Conservation (phyloP, 2,888 invertebrate genomes). For the Quadroppia sp. region DNA sequence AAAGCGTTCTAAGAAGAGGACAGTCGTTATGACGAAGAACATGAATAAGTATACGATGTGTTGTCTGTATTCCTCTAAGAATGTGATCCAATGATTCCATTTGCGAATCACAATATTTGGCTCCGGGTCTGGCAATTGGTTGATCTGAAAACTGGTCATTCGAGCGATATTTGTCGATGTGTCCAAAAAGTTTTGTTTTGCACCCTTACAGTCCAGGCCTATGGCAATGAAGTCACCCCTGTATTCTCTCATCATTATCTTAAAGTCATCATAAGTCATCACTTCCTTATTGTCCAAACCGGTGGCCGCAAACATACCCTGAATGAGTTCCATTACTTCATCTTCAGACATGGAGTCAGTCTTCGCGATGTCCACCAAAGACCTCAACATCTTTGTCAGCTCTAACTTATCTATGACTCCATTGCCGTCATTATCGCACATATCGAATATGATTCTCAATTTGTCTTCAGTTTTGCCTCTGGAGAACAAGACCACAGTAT, state of each 20-base stretch:
- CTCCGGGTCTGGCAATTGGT: conserved; percentile 65
- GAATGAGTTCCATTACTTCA: conserved; percentile 78
- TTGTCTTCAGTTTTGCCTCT: conserved; percentile 81
- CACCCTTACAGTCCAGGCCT: conserved; percentile 87
- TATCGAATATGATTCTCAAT: conserved; percentile 87
- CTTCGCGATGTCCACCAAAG: conserved; percentile 84
- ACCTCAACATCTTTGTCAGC: conserved; percentile 85
- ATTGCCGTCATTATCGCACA: conserved; percentile 93
- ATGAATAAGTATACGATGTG: conserved; percentile 92
- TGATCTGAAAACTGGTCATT: conserved; percentile 90
- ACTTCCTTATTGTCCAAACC: conserved; percentile 85
- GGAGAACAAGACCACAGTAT: conserved; percentile 89
- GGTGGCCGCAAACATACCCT: conserved; percentile 90
- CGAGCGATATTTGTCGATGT: conserved; percentile 89
- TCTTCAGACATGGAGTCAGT: conserved; percentile 81
- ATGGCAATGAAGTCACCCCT: conserved; percentile 93
- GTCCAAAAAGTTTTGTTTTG: conserved; percentile 89
- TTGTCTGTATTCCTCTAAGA: conserved; percentile 89
- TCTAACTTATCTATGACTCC: conserved; percentile 91
- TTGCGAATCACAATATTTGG: conserved; percentile 63
- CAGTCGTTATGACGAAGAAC: conserved; percentile 89
- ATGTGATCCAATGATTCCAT: conserved; percentile 82
- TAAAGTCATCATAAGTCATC: conserved; percentile 84
- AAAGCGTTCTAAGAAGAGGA: conserved; percentile 88
- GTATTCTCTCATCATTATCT: conserved; percentile 93